Percentiles rank a stretch among this genome's conserved stretches.
Evolutionary conservation across 2,888 invertebrate species (phyloP).

Genomic region (Ochropacha duplaris): DNA sequence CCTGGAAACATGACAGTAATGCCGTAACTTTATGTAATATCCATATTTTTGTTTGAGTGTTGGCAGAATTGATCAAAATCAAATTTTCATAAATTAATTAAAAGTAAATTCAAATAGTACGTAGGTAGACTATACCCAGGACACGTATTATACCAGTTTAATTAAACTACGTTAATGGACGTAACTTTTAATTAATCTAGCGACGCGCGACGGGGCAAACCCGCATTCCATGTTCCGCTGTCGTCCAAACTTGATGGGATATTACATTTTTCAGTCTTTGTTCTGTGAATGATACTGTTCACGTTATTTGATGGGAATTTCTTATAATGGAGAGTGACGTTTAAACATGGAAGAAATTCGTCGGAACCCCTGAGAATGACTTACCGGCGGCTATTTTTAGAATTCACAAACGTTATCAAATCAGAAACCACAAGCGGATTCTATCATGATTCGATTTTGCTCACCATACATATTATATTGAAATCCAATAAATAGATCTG

Average conservation of each 20-base stretch:
- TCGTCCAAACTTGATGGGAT: neutral
- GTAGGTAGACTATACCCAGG: neutral
- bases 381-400: neutral
- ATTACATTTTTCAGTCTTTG: neutral
- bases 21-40: no score
- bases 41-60: no score
- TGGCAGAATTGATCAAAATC: neutral
- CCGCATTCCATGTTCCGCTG: conserved; percentile 2
- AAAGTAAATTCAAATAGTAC: neutral
- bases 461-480: neutral
- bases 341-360: neutral
- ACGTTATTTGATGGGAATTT: neutral
- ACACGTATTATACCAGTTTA: conserved; percentile 5
- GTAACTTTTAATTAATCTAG: conserved; percentile 51
- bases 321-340: neutral
- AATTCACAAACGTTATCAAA: neutral
- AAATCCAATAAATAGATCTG: neutral
- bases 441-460: neutral
- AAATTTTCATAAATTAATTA: neutral
- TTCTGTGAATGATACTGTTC: neutral
- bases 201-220: conserved; percentile 9
- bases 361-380: neutral
- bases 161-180: conserved; percentile 27
- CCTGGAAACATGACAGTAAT: no score
- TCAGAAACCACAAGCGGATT: neutral